Conservation (phyloP, 2,888 invertebrate genomes). For the Folsomia candida region DNA sequence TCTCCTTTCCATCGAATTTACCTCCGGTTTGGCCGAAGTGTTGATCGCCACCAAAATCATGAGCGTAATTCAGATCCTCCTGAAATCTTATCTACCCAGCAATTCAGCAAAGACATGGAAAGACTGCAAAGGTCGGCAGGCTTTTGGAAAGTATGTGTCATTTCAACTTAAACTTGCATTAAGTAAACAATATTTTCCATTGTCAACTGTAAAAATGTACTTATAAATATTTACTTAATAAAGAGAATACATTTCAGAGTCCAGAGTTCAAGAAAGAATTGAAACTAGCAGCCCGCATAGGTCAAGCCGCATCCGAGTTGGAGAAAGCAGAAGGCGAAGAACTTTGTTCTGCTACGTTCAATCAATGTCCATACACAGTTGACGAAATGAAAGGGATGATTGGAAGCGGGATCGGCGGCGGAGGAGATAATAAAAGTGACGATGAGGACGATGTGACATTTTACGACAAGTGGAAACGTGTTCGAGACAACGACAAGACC, state of each 20-base stretch:
- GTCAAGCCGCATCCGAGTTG: neutral
- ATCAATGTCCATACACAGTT: conserved; percentile 31
- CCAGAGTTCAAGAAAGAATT: conserved; percentile 32
- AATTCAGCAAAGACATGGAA: too few species aligned
- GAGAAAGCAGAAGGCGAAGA: conserved; percentile 24
- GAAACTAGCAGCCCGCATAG: conserved; percentile 33
- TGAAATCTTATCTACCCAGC: too few species aligned
- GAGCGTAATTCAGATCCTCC: too few species aligned
- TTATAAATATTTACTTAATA: too few species aligned
- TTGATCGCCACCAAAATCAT: neutral
- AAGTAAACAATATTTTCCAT: too few species aligned
- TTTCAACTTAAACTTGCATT: too few species aligned
- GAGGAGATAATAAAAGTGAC: neutral
- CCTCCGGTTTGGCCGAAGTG: neutral
- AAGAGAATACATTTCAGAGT: too few species aligned
- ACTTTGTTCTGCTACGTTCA: conserved; percentile 31
- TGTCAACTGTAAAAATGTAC: too few species aligned
- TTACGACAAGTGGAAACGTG: neutral
- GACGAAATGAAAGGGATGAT: conserved; percentile 33
- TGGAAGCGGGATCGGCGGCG: neutral
- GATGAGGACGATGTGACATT: neutral
- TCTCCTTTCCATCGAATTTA: neutral
- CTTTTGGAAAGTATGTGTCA: too few species aligned
- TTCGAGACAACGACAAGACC: neutral
- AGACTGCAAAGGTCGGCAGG: too few species aligned